These are phyloP conservation scores for Podarcis lilfordi DNA, from an alignment of 2,797 vertebrate genomes.

Conservation along the genomic window DNA sequence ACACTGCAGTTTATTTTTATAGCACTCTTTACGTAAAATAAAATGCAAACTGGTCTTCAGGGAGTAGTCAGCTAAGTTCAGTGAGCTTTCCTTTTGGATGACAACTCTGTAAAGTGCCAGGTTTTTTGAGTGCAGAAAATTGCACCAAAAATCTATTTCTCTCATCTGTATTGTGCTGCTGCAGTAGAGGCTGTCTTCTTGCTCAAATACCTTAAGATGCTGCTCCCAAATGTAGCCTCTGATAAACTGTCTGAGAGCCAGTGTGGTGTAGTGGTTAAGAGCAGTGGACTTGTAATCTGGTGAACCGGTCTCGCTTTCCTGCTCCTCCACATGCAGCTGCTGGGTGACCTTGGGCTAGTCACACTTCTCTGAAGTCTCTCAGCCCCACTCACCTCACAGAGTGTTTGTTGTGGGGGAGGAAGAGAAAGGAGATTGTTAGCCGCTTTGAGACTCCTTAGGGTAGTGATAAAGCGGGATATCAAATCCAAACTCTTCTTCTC, in stretches of 20 bases:
- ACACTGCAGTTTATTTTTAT: slow-evolving; percentile 31
- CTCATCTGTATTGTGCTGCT: slow-evolving; percentile 6
- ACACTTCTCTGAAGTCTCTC: too few species aligned
- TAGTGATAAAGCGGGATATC: too few species aligned
- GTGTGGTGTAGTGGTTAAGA: too few species aligned
- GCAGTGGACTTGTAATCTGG: too few species aligned
- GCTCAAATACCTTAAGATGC: slow-evolving; percentile 10
- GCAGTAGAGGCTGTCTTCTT: background rate
- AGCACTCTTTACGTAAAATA: slow-evolving; percentile 25
- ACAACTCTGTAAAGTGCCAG: slow-evolving; percentile 11
- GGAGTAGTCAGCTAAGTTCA: slow-evolving; percentile 40
- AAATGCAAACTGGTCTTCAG: slow-evolving; percentile 26
- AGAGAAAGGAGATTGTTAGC: too few species aligned
- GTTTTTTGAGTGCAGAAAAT: slow-evolving; percentile 19
- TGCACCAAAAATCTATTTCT: slow-evolving; percentile 9
- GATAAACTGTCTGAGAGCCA: background rate
- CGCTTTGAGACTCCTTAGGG: too few species aligned
- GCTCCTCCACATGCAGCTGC: too few species aligned
- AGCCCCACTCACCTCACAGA: too few species aligned
- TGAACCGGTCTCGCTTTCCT: too few species aligned
- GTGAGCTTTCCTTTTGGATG: slow-evolving; percentile 37
- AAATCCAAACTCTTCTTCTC: too few species aligned
- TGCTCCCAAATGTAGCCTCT: background rate
- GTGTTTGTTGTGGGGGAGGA: too few species aligned
- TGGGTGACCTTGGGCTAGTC: too few species aligned